Base-by-base conservation (phyloP, 2,113 vertebrate genomes). In the Anguilla japonica region DNA sequence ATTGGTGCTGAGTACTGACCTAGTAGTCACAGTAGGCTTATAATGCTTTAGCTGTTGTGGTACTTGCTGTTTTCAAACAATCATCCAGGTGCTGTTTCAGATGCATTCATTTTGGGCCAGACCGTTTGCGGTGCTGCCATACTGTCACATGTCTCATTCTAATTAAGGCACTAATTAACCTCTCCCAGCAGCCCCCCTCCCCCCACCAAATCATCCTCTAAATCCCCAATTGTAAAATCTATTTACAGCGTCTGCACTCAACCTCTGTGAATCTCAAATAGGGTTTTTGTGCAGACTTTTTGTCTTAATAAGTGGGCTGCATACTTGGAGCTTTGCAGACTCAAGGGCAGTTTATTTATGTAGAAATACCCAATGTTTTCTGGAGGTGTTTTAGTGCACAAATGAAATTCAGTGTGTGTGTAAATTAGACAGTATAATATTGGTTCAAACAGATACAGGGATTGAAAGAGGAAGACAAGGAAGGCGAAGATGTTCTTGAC, bases 141-240 rank as follows among this genome's bases (percentile, higher is more conserved):
- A 60, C 22, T 67, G 78, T 53, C 75, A 18, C 81, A 78, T 67
- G 78, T 53, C 75, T 13, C 81, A 78, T 84, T 56, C 78, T 41
- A 86, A 43, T 82, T 88, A 87, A 86, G 79, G 83, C 60, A 79
- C 46, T 87, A 85, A 86, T 86, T 89, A 26, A 50, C 86, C 41
- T 13, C 67, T 67, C 57, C 63, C 14, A 82, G 16, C 40, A 34
- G 34, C 34, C 34, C 39, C 81, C 57, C 9, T 71, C 22, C 79
- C 29, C 22, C 79, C 20, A 20, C 56, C 16, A 1, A 46, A 46
- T 46, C 43, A 46, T 29, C 67, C 50, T 40, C 80, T 18, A n/a
- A 34, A 34, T 75, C n/a, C 71, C 71, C 50, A 29, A 14, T n/a
- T 29, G 71, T 29, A 34, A 75, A 34, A 75, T 75, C 71, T 75